Base-by-base conservation (phyloP, 1,140 invertebrate genomes). In the Euura lappo region DNA sequence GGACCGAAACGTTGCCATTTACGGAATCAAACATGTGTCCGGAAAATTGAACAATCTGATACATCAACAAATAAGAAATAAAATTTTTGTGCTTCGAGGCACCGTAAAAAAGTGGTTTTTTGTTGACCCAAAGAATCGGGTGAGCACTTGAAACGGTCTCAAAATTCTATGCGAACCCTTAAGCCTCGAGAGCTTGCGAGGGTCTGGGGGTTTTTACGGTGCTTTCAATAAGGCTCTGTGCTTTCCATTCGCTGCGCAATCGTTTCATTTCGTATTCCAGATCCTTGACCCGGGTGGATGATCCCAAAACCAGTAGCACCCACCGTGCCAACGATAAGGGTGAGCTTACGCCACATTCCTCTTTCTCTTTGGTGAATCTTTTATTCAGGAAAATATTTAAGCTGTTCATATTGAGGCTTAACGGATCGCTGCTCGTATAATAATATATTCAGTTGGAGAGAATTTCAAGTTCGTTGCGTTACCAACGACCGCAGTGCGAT, bases 331-430 rank as follows among this genome's bases (percentile, higher is more conserved):
- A 60, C 51, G 51, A 60, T 60, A 60, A 60, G 51, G 51, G 51
- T n/a, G 51, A 60, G 4, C 51, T n/a, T n/a, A 6, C 3, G 51
- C 51, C 51, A 60, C 51, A n/a, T 60, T 8, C 51, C 51, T 60
- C 51, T 6, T 60, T 60, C 51, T 60, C 51, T n/a, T 3, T 60
- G 13, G 8, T n/a, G 1, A 8, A 60, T 60, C 51, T 60, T 60
- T 60, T 60, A 60, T 60, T 60, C 51, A 5, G 51, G 51, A 60
- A 60, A 60, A n/a, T 11, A 60, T 60, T 60, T 60, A 60, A 60
- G 51, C 51, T 60, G 51, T 60, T 60, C 51, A 60, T 60, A 60
- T 60, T 60, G 51, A 60, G 51, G 51, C 51, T 60, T 60, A 60
- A 60, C 51, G 51, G 51, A 60, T 60, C 51, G 51, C 51, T 60